Evolutionary conservation across 2,113 vertebrate species (phyloP).

Genomic region (Thalassoma bifasciatum): DNA sequence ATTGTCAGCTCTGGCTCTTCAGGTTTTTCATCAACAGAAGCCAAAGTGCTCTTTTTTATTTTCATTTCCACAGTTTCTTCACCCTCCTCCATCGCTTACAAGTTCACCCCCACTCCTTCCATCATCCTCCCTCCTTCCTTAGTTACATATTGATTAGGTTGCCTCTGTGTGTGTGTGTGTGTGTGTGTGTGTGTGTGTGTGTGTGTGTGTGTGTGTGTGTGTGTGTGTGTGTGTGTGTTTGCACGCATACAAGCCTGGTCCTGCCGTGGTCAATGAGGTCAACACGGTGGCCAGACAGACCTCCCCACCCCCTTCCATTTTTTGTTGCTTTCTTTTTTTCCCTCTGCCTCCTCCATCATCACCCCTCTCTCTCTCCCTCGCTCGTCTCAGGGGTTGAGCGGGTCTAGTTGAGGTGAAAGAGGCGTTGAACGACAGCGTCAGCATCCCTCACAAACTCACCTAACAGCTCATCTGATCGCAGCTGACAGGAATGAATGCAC

Average conservation of each 20-base stretch:
- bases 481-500: slow-evolving; percentile 7
- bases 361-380: slow-evolving; percentile 2
- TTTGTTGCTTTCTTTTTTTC: background rate
- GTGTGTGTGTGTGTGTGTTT: slow-evolving; percentile 4
- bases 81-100: slow-evolving; percentile 36
- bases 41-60: background rate
- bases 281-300: slow-evolving; percentile 75
- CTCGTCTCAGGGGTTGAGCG: slow-evolving; percentile 17
- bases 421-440: background rate
- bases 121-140: slow-evolving; percentile 55
- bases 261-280: slow-evolving; percentile 76
- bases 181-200: too few species aligned
- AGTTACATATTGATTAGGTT: slow-evolving; percentile 74
- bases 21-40: background rate
- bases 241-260: slow-evolving; percentile 35
- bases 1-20: too few species aligned
- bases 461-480: background rate
- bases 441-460: slow-evolving; percentile 1
- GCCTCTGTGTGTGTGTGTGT: slow-evolving; percentile 18
- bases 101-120: slow-evolving; percentile 44
- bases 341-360: slow-evolving; percentile 28
- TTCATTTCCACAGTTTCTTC: slow-evolving; percentile 8
- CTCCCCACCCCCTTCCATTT: slow-evolving; percentile 36
- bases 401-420: slow-evolving; percentile 4
- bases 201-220: too few species aligned